Base-by-base conservation (phyloP, 1,140 invertebrate species). In the Rhagoletis pomonella region DNA sequence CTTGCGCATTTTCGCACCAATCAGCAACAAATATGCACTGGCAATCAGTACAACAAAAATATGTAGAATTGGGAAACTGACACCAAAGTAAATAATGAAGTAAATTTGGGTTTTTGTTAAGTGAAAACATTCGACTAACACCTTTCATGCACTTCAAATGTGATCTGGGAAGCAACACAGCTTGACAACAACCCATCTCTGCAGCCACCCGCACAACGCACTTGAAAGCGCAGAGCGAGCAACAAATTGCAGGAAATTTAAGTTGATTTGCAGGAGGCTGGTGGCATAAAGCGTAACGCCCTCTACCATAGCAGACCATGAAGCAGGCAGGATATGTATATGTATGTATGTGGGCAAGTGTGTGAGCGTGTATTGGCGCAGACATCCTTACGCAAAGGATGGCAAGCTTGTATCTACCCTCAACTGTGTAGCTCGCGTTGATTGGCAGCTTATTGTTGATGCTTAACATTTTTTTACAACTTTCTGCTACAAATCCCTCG, bases 1-100 rank as follows among this genome's bases (percentile, higher is more conserved):
- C 91, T 92, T 89, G 91, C 90, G 90, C 91, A 91, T 92, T 90
- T 92, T 92, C 91, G 92, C 91, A 92, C 91, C 91, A 91, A 92
- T 89, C 89, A 89, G 88, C 89, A 88, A 87, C 73, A 87, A 64
- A 58, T 81, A 81, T 55, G 73, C 50, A 55, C 73, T n/a, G 12
- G 19, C 17, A 81, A 73, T 29, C 17, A 55, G 17, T 55, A 55
- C n/a, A 81, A 10, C 73, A 50, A 55, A 17, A 77, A 4, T 55
- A 50, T 14, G 39, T 2, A n/a, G 14, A 10, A 47, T 17, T 17
- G 29, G 55, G 73, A 19, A 81, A 81, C n/a, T 19, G 44, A 81
- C 50, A 81, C 73, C 44, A 81, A 81, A 47, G 47, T 81, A 81
- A 81, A 81, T 81, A 81, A 81, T 81, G 73, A 29, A 58, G 73